Evolutionary conservation across 2,797 vertebrate species (phyloP).

Genomic region (Fistularia commersonii): DNA sequence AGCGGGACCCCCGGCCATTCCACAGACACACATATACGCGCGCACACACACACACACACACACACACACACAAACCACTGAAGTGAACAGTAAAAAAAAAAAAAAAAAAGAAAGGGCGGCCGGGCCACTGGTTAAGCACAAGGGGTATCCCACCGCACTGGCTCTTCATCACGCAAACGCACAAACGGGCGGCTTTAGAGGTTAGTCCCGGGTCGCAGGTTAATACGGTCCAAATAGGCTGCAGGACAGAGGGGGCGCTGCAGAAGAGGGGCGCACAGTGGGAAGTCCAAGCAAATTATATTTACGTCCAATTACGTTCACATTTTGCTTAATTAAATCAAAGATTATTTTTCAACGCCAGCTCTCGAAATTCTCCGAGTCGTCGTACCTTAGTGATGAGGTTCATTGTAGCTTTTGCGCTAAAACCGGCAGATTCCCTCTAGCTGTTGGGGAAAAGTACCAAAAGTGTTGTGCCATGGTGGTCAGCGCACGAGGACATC

Average conservation of each 20-base stretch:
- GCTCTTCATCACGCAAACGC: constrained; percentile 19
- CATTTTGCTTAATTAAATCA: no score
- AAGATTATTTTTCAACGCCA: no score
- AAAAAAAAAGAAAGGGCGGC: constrained; percentile 18
- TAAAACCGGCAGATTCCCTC: neutral
- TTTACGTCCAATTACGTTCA: no score
- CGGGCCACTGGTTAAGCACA: constrained; percentile 47
- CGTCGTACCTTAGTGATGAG: constrained; percentile 4
- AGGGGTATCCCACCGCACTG: constrained; percentile 20
- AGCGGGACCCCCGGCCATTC: constrained; percentile 64
- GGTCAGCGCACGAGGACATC: constrained; percentile 64
- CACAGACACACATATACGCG: constrained; percentile 26
- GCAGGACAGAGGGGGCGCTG: constrained; percentile 27
- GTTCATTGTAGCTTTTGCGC: constrained; percentile 2
- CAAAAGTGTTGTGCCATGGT: constrained; percentile 44
- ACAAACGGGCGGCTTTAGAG: constrained; percentile 37
- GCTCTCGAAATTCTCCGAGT: neutral
- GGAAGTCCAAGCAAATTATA: neutral
- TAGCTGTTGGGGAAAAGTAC: neutral
- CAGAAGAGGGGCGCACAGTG: neutral
- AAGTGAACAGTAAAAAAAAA: constrained; percentile 51
- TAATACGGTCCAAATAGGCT: constrained; percentile 52
- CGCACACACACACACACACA: constrained; percentile 28
- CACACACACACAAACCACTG: constrained; percentile 22
- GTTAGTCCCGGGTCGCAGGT: constrained; percentile 52